Percentiles rank a stretch among this genome's conserved stretches.
Evolutionary conservation across 2,113 vertebrate genomes (phyloP).

Genomic region (Lampris incognitus): DNA sequence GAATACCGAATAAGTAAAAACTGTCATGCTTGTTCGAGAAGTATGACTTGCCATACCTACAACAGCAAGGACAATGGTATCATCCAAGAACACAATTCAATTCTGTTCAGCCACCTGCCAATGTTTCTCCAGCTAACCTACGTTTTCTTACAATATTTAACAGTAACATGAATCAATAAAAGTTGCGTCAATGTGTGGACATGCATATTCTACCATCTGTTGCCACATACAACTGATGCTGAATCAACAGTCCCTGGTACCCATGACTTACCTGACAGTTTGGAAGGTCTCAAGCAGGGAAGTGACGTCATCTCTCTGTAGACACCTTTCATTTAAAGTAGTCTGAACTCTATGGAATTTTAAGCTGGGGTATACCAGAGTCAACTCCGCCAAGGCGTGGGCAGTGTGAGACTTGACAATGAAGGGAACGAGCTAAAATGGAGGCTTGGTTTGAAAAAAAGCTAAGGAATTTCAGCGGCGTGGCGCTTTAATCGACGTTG

Average conservation of each 20-base stretch:
- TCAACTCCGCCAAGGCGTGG: neutral
- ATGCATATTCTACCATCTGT: neutral
- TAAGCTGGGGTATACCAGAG: neutral
- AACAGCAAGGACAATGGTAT: too few species aligned
- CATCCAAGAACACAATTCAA: too few species aligned
- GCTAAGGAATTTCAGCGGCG: conserved; percentile 20
- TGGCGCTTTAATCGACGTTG: conserved; percentile 15
- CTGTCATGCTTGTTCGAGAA: too few species aligned
- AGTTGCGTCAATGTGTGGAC: neutral
- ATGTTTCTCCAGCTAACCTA: too few species aligned
- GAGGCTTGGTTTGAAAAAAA: conserved; percentile 14
- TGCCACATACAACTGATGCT: neutral
- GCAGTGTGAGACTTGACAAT: neutral
- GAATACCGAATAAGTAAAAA: too few species aligned
- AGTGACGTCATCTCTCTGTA: conserved; percentile 31
- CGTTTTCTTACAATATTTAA: neutral
- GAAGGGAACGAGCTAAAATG: conserved; percentile 1
- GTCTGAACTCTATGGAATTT: conserved; percentile 13
- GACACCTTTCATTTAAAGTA: conserved; percentile 31
- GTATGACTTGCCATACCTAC: too few species aligned
- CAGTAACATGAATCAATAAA: neutral
- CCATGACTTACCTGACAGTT: conserved; percentile 69
- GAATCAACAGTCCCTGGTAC: conserved; percentile 16
- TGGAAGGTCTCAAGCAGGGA: conserved; percentile 41
- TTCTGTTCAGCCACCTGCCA: too few species aligned